These are phyloP conservation scores for Macroglossus sobrinus DNA, from an alignment of 2,113 vertebrate species.

Conservation along the genomic window DNA sequence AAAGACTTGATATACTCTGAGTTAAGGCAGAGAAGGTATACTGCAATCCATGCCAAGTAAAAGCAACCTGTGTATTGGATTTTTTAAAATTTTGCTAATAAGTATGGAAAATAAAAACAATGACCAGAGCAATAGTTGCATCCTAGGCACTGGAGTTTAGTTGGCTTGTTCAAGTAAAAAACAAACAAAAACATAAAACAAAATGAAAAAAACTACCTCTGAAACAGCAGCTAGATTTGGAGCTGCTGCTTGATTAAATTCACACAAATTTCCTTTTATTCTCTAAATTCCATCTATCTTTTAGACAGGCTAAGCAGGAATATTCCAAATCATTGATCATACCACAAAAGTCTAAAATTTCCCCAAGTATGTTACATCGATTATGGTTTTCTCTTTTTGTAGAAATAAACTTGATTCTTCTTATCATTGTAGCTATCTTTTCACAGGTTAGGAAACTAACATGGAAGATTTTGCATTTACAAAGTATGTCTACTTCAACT, in stretches of 20 bases:
- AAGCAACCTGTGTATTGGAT: not conserved
- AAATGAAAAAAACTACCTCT: not conserved
- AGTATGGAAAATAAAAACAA: not conserved
- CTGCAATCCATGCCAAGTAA: not conserved
- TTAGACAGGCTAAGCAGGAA: not conserved
- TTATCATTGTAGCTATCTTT: not conserved
- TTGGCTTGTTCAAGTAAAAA: not conserved
- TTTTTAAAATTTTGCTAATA: not conserved
- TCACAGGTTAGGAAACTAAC: not conserved
- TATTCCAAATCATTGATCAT: not conserved
- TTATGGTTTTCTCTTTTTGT: not conserved
- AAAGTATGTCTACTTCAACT: not conserved
- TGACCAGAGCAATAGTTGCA: not conserved
- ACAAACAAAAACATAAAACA: not conserved
- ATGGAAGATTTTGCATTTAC: not conserved
- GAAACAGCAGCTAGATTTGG: not conserved
- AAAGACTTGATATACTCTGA: not conserved
- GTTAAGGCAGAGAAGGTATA: not conserved
- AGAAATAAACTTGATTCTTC: not conserved
- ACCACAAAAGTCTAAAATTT: not conserved
- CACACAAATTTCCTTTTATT: not conserved
- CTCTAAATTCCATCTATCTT: not conserved
- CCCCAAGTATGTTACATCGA: not conserved
- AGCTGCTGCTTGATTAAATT: not conserved
- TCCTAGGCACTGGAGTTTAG: not conserved